These are phyloP conservation scores for Plectrocnemia conspersa DNA, from an alignment of 1,140 invertebrate species.

Conservation along the genomic window DNA sequence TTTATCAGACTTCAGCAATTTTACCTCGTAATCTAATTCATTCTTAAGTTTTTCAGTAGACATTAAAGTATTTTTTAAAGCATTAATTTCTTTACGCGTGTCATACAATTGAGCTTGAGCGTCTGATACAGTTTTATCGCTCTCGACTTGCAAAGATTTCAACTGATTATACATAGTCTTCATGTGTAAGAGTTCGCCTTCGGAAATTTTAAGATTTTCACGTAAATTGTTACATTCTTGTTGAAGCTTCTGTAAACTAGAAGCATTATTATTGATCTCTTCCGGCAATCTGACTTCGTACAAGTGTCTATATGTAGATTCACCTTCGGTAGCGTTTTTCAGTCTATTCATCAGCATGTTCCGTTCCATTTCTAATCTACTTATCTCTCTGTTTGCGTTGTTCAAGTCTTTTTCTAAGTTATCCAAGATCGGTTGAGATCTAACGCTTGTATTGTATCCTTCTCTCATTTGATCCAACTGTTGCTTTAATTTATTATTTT, in stretches of 20 bases:
- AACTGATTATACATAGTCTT: slow-evolving; percentile 49
- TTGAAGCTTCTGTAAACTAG: slow-evolving; percentile 35
- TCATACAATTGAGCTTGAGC: slow-evolving; percentile 53
- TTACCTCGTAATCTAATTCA: slow-evolving; percentile 54
- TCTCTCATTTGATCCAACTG: slow-evolving; percentile 9
- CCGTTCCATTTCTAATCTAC: slow-evolving; percentile 53
- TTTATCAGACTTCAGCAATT: slow-evolving; percentile 53
- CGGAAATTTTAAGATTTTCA: slow-evolving; percentile 47
- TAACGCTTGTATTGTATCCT: neutral
- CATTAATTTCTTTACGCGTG: slow-evolving; percentile 52
- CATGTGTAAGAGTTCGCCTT: slow-evolving; percentile 46
- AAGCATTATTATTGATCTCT: slow-evolving; percentile 2
- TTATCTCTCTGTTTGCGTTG: slow-evolving; percentile 49
- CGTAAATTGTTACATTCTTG: slow-evolving; percentile 47
- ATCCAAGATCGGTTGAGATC: slow-evolving; percentile 42
- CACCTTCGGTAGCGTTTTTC: no score
- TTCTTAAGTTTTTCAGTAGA: slow-evolving; percentile 52
- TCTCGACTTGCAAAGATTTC: slow-evolving; percentile 58
- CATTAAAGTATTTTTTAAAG: slow-evolving; percentile 50
- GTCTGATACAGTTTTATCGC: slow-evolving; percentile 55
- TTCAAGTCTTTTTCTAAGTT: slow-evolving; percentile 53
- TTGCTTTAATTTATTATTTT: slow-evolving; percentile 16
- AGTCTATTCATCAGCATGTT: slow-evolving; percentile 51
- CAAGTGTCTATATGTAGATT: no score
- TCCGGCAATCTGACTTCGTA: slow-evolving; percentile 8